Evolutionary conservation across 37 sponge, comb jelly and placozoan genomes (phyloP), one percentile per base, ranked within the genome.

Genomic region (Tethya wilhelma): DNA sequence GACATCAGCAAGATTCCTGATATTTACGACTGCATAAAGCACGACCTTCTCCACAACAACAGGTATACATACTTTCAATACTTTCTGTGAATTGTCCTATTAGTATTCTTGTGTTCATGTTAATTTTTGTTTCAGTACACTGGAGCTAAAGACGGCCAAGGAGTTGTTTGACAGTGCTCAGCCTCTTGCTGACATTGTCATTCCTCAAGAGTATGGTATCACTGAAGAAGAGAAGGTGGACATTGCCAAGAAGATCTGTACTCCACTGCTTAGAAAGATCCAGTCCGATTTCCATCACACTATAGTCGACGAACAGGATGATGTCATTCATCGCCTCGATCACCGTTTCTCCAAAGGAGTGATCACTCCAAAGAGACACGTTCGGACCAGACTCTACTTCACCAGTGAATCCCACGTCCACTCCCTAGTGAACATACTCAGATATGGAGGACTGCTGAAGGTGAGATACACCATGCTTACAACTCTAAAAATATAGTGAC

Each of bases 191-290:
- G 97, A 97, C 43, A 81, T 97, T 49, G 87, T 97, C 55, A 91
- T 97, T 7, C 97, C 97, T 29, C 94, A 97, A 95, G 98, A 97
- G 86, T 97, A 97, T 83, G 98, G 98, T 17, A 91, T 97, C 29
- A 94, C 95, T 23, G 67, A 34, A 25, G 76, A 79, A 36, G 98
- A 97, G 82, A 97, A 97, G 74, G 45, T 92, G 30, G 86, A 86
- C 64, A 97, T 97, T 25, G 86, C 86, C 22, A 67, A 82, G 59
- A 80, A 66, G 69, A 82, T 97, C 34, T 91, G 92, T 40, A 57
- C 55, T 0, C 89, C 88, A 31, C 85, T 97, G 4, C 69, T 97
- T 7, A 36, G 82, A 29, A 97, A 97, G 81, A 92, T 97, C 41
- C 73, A 82, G 65, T 77, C 95, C 0, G 98, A 97, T 78, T 64